Conservation (phyloP, 2,797 vertebrate species). For the Hybognathus amarus region DNA sequence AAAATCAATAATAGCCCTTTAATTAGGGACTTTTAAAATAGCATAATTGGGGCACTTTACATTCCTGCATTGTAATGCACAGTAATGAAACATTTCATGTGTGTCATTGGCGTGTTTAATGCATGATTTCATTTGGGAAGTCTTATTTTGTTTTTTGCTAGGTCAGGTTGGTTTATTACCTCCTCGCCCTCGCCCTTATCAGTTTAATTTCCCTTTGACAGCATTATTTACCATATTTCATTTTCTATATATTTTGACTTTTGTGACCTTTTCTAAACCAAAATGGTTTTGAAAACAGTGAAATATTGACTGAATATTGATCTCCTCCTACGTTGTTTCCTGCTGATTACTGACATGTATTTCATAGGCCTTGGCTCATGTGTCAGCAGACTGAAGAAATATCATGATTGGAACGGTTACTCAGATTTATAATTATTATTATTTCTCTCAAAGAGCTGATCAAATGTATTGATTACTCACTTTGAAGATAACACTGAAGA, state of each 20-base stretch:
- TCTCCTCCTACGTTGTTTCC: slow-evolving; percentile 16
- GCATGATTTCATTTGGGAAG: neutral
- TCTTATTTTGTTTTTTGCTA: slow-evolving; percentile 3
- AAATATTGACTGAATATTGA: slow-evolving; percentile 41
- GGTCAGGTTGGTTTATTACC: slow-evolving; percentile 15
- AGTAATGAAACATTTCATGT: neutral
- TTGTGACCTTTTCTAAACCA: slow-evolving; percentile 1
- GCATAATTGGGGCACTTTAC: too few relatives aligned
- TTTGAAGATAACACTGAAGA: neutral
- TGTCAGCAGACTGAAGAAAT: slow-evolving; percentile 31
- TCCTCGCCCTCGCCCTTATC: neutral
- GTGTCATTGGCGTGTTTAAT: neutral
- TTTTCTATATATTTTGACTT: slow-evolving; percentile 31
- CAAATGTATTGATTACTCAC: neutral
- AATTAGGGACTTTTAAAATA: too few relatives aligned
- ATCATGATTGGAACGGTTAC: neutral
- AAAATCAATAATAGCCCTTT: too few relatives aligned
- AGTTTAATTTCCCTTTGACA: slow-evolving; percentile 17
- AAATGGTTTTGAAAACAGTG: neutral
- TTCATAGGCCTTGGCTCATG: neutral
- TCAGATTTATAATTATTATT: slow-evolving; percentile 36
- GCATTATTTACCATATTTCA: neutral
- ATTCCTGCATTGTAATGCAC: too few relatives aligned
- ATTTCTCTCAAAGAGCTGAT: neutral
- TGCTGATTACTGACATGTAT: neutral